Evolutionary conservation across 2,113 vertebrate genomes (phyloP), one percentile per base, ranked within the genome.

Genomic region (Phalacrocorax pelagicus): DNA sequence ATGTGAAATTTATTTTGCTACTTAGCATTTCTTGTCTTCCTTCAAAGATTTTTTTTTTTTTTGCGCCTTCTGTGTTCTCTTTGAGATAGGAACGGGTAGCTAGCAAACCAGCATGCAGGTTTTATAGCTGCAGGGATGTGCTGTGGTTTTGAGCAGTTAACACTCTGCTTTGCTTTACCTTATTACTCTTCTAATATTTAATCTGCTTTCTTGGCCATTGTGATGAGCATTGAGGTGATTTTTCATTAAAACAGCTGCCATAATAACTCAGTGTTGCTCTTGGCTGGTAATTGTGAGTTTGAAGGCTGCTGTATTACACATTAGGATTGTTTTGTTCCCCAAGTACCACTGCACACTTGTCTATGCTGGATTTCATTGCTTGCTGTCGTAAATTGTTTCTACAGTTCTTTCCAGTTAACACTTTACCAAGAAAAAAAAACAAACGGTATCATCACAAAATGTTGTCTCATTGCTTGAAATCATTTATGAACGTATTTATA

Each of bases 401-500:
- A 4, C 36, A 36, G 62, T 88, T 81, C 54, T 73, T 59, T 34
- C 26, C 20, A n/a, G 26, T 47, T 59, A 62, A 21, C 8, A 36
- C 47, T 67, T 88, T 5, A 58, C 32, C 13, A 34, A 27, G 52
- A 55, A 82, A 55, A 55, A 36, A 12, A 30, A 14, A 7, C 44
- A 14, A 5, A 5, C 14, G 15, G 6, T 69, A 30, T 36, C 26
- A 17, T n/a, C 24, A 40, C 42, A n/a, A 47, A 66, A 17, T 34
- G 9, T 40, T 88, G 38, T 69, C 65, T 70, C 1, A 4, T 66
- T 61, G 11, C 32, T 42, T 49, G 21, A 62, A 89, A 44, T 61
- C 0, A 8, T 18, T 72, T 52, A 24, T 38, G 13, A 63, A 10
- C 0, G 0, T 61, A 15, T 22, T 12, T 62, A 0, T 73, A 4